Evolutionary conservation across 2,888 invertebrate genomes (phyloP).

Genomic region (Xylocampa areola): DNA sequence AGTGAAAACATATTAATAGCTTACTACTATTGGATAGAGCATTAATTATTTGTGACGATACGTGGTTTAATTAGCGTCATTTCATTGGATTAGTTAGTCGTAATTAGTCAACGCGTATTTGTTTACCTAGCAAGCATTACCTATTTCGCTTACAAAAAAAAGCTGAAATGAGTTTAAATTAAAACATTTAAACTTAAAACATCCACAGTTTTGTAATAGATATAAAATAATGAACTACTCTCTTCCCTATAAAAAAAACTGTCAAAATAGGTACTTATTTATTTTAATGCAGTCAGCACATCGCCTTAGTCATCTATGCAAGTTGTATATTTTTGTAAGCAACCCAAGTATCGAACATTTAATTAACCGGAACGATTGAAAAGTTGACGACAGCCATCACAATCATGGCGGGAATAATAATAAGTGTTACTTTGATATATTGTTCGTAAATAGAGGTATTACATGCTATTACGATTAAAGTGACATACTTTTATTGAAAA

Average conservation of each 20-base stretch:
- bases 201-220: too few species aligned
- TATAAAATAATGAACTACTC: too few species aligned
- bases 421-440: conserved; percentile 62
- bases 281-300: too few species aligned
- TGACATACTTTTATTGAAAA: conserved; percentile 5
- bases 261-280: too few species aligned
- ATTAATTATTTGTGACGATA: conserved; percentile 1
- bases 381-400: conserved; percentile 65
- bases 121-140: background rate
- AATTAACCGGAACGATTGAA: conserved; percentile 64
- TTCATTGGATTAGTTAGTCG: conserved; percentile 4
- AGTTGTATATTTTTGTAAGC: conserved; percentile 54
- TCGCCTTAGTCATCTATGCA: conserved; percentile 15
- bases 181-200: too few species aligned
- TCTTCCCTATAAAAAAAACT: too few species aligned
- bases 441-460: conserved; percentile 33
- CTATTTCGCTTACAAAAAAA: too few species aligned
- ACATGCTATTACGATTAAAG: conserved; percentile 14
- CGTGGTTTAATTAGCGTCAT: conserved; percentile 13
- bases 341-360: conserved; percentile 54
- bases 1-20: conserved; percentile 23
- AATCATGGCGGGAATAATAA: conserved; percentile 70
- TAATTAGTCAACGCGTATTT: conserved; percentile 7
- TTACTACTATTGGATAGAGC: conserved; percentile 8
- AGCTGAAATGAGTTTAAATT: too few species aligned